Percentiles rank a stretch among this genome's conserved stretches.
Evolutionary conservation across 2,888 invertebrate genomes (phyloP).

Genomic region (Epinotia bilunana): DNA sequence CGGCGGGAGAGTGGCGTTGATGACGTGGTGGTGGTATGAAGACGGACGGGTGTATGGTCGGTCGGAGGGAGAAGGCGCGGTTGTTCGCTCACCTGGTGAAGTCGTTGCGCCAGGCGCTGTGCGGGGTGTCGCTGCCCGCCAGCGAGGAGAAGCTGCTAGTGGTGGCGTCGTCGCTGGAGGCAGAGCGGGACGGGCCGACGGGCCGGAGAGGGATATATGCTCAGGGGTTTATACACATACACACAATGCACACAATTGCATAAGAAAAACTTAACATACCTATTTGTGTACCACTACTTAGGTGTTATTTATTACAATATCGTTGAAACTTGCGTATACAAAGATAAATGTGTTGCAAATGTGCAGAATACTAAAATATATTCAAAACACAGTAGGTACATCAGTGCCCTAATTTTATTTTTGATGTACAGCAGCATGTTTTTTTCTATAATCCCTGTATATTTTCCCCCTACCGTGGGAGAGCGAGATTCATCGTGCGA

Average conservation of each 20-base stretch:
- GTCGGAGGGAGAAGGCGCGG: conserved; percentile 1
- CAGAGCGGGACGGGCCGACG: conserved; percentile 67
- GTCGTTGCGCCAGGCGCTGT: conserved; percentile 79
- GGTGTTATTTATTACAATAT: conserved; percentile 18
- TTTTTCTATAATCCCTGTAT: too few species aligned
- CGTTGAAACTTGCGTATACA: conserved; percentile 13
- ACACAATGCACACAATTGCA: conserved; percentile 76
- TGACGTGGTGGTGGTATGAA: background rate
- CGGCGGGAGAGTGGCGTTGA: background rate
- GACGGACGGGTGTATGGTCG: background rate
- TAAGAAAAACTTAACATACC: conserved; percentile 43
- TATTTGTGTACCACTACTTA: conserved; percentile 21
- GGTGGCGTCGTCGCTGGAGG: conserved; percentile 78
- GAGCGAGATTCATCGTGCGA: too few species aligned
- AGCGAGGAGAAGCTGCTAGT: conserved; percentile 77
- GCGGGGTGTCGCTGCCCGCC: conserved; percentile 69
- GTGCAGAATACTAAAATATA: conserved; percentile 14
- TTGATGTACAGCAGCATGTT: too few species aligned
- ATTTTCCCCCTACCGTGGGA: too few species aligned
- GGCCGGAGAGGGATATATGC: conserved; percentile 64
- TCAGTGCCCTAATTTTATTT: background rate
- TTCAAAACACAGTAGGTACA: background rate
- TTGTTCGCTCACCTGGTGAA: conserved; percentile 72
- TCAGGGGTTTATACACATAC: conserved; percentile 74
- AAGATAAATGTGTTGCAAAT: conserved; percentile 5